These are phyloP conservation scores for Silurus asotus DNA, from an alignment of 2,113 vertebrate species.

Conservation along the genomic window DNA sequence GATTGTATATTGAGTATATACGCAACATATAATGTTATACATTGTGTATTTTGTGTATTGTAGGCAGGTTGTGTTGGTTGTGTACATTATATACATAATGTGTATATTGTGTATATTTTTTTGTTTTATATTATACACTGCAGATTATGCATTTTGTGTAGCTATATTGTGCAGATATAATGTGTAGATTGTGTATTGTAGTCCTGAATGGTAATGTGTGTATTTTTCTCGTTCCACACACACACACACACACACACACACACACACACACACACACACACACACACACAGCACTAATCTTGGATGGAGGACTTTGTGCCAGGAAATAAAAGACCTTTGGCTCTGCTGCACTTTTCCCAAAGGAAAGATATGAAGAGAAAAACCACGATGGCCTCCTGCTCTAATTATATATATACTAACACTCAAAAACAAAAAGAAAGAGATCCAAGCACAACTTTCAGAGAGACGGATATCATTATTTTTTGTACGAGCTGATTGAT, in stretches of 20 bases:
- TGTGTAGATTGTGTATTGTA: neutral
- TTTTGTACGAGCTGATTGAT: neutral
- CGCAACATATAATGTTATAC: too few relatives aligned
- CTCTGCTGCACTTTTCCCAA: conserved; percentile 25
- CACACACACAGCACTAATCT: neutral
- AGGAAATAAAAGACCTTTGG: conserved; percentile 33
- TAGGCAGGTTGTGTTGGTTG: neutral
- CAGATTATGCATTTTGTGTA: neutral
- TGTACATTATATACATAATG: neutral
- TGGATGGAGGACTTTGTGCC: conserved; percentile 14
- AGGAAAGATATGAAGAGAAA: neutral
- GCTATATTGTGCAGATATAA: neutral
- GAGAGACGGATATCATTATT: neutral
- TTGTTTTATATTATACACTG: too few relatives aligned
- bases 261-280: too few relatives aligned
- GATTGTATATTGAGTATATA: too few relatives aligned
- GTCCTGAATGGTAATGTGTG: neutral
- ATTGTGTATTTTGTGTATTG: too few relatives aligned
- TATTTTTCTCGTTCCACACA: conserved; percentile 14
- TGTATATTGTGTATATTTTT: neutral
- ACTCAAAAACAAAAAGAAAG: too few relatives aligned
- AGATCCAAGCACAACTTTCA: conserved; percentile 1
- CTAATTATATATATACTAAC: neutral
- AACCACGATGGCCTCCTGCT: neutral
- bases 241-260: neutral